Conservation (phyloP, 2,113 vertebrate genomes). For the Lichenostomus cassidix region DNA sequence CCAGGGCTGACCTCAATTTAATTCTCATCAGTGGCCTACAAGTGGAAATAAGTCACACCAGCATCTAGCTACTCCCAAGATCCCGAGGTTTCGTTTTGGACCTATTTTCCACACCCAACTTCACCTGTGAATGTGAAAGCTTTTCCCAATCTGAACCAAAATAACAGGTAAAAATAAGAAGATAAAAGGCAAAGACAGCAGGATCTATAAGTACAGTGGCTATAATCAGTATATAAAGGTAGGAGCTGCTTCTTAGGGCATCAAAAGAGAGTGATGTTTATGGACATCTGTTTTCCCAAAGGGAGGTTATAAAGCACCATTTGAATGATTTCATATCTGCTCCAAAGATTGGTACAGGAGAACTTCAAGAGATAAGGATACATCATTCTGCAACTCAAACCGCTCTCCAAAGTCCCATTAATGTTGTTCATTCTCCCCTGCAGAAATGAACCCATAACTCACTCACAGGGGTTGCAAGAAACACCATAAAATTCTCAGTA, state of each 20-base stretch:
- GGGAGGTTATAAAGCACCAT: slow-evolving; percentile 17
- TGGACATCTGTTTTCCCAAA: neutral
- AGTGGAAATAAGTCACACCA: neutral
- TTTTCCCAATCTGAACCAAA: neutral
- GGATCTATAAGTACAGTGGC: neutral
- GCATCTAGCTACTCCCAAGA: neutral
- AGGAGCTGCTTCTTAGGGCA: neutral
- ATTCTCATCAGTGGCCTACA: neutral
- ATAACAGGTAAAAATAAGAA: neutral
- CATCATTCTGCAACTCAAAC: slow-evolving; percentile 34
- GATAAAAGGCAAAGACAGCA: neutral
- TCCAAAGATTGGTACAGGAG: slow-evolving; percentile 23
- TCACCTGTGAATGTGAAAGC: neutral
- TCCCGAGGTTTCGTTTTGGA: neutral
- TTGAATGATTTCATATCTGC: slow-evolving; percentile 18
- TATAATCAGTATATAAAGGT: neutral
- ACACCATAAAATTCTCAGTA: neutral
- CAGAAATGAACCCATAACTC: slow-evolving; percentile 54
- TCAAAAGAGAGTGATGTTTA: neutral
- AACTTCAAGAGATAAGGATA: slow-evolving; percentile 22
- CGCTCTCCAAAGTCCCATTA: slow-evolving; percentile 27
- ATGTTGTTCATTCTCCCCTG: slow-evolving; percentile 21
- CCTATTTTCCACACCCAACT: neutral
- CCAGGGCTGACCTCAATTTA: neutral
- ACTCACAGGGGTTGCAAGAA: slow-evolving; percentile 12